A percentile compares a stretch with the other conserved stretches of the same genome.
Evolutionary conservation across 2,113 vertebrate genomes (phyloP).

Genomic region (Platysternon megacephalum): DNA sequence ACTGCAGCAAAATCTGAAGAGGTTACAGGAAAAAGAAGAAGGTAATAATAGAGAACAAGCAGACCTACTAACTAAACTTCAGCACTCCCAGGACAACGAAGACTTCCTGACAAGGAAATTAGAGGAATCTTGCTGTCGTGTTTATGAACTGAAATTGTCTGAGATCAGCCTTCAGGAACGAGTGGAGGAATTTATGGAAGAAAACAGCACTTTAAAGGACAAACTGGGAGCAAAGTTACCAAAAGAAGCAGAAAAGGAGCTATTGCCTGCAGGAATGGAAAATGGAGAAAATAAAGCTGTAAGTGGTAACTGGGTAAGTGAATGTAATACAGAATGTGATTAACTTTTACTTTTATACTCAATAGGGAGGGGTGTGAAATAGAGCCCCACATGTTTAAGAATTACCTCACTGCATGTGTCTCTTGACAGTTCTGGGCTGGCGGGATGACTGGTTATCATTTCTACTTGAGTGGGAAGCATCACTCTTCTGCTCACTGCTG

Average conservation of each 20-base stretch:
- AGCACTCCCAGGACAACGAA: slow-evolving; percentile 73
- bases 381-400: background rate
- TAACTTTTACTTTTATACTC: background rate
- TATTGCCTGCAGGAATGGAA: accelerated
- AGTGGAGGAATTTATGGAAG: slow-evolving; percentile 76
- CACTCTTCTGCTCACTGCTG: background rate
- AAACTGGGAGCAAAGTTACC: background rate
- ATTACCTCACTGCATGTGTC: accelerated
- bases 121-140: slow-evolving; percentile 75
- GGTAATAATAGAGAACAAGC: slow-evolving; percentile 59
- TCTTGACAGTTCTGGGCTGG: accelerated
- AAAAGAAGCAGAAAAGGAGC: background rate
- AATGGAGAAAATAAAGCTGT: background rate
- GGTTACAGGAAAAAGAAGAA: slow-evolving; percentile 76
- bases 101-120: slow-evolving; percentile 74
- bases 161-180: slow-evolving; percentile 76
- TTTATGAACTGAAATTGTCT: slow-evolving; percentile 75
- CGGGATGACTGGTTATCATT: background rate
- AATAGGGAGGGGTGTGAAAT: background rate
- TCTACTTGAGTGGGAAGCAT: background rate
- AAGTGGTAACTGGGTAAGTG: slow-evolving; percentile 47
- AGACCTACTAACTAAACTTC: slow-evolving; percentile 70
- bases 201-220: slow-evolving; percentile 75
- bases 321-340: background rate
- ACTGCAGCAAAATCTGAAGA: slow-evolving; percentile 74